These are phyloP conservation scores for Protobothrops flavoviridis DNA, from an alignment of 2,113 vertebrate genomes.

Conservation along the genomic window DNA sequence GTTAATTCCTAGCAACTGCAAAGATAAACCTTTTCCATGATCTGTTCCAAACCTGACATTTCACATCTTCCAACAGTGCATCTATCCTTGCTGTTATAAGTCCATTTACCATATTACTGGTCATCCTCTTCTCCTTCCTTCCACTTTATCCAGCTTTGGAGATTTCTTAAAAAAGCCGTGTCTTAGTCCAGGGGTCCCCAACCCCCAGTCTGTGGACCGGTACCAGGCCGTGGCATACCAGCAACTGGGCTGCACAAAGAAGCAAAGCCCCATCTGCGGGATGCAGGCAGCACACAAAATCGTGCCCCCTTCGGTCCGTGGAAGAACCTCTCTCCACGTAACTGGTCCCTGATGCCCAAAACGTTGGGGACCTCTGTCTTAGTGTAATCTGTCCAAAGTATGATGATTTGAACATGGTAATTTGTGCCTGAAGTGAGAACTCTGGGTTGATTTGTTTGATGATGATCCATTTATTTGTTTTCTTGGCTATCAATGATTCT, in stretches of 20 bases:
- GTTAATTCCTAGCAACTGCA: neutral
- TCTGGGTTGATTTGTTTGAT: neutral
- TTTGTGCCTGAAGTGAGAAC: neutral
- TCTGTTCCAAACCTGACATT: neutral
- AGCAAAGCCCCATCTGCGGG: too few species aligned
- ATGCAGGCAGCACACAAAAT: too few species aligned
- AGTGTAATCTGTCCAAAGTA: neutral
- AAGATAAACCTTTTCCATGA: neutral
- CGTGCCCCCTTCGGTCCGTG: too few species aligned
- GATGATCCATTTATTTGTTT: neutral
- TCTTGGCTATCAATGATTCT: neutral
- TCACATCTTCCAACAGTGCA: neutral
- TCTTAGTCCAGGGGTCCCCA: neutral
- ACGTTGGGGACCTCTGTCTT: too few species aligned
- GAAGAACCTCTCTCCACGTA: too few species aligned
- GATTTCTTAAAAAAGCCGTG: neutral
- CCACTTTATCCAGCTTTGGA: neutral
- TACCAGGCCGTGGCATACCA: too few species aligned
- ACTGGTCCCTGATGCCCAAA: too few species aligned
- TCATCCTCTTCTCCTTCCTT: neutral
- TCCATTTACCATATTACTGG: neutral
- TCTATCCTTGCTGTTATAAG: neutral
- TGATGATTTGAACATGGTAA: neutral
- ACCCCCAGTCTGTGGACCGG: too few species aligned
- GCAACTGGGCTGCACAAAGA: too few species aligned